Percentiles rank a stretch among this genome's conserved stretches.
These are phyloP conservation scores for Enteromius mattozi DNA, from an alignment of 2,797 vertebrate species.

Conservation along the genomic window DNA sequence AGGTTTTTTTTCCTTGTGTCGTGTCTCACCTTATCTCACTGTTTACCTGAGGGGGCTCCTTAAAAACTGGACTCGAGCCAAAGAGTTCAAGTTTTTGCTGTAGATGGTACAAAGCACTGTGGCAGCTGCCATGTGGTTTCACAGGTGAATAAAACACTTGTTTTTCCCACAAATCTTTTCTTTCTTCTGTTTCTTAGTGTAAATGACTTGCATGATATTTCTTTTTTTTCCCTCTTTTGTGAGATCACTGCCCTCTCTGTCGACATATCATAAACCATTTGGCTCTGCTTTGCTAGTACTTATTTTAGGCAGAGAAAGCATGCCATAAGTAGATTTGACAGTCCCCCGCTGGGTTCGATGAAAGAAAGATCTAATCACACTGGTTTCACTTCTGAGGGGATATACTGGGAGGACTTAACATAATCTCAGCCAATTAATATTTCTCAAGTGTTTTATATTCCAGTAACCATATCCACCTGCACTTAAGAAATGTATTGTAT, in stretches of 20 bases:
- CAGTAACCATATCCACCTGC: not conserved
- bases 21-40: conserved; percentile 84
- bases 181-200: not conserved
- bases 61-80: conserved; percentile 79
- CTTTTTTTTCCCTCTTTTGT: not conserved
- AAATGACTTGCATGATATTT: not conserved
- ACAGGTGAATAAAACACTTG: not conserved
- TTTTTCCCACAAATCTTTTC: not conserved
- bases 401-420: conserved; percentile 40
- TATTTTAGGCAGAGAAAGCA: conserved; percentile 50
- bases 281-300: conserved; percentile 45
- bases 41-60: conserved; percentile 87
- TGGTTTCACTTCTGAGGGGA: conserved; percentile 49
- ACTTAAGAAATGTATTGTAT: not conserved
- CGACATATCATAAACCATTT: conserved; percentile 40
- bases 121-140: not conserved
- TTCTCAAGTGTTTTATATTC: conserved; percentile 28
- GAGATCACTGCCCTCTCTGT: conserved; percentile 34
- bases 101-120: conserved; percentile 74
- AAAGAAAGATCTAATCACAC: conserved; percentile 61
- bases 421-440: conserved; percentile 22
- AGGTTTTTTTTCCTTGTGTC: conserved; percentile 68
- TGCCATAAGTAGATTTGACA: conserved; percentile 60
- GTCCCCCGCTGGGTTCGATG: conserved; percentile 51
- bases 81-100: conserved; percentile 76